Percentiles rank a stretch among this genome's conserved stretches.
These are phyloP conservation scores for Euplexia lucipara DNA, from an alignment of 2,888 invertebrate species.

Conservation along the genomic window DNA sequence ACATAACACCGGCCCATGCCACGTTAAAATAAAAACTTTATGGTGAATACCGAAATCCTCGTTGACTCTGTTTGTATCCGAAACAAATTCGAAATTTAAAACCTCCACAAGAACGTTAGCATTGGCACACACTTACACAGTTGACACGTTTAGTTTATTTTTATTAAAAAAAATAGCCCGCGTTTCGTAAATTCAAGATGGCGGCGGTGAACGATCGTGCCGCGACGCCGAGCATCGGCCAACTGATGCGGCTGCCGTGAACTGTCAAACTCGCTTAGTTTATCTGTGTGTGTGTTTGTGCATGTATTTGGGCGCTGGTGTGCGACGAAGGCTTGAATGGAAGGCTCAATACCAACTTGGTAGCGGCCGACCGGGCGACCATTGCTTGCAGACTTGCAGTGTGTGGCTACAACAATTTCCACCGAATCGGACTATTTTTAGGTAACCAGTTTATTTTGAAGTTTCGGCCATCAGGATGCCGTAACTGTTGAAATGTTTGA, in stretches of 20 bases:
- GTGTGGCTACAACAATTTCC: slow-evolving; percentile 54
- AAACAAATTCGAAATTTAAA: slow-evolving; percentile 56
- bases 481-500: slow-evolving; percentile 51
- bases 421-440: slow-evolving; percentile 53
- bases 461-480: slow-evolving; percentile 42
- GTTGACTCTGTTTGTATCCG: slow-evolving; percentile 52
- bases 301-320: slow-evolving; percentile 57
- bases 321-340: slow-evolving; percentile 84
- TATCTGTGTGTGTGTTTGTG: slow-evolving; percentile 73
- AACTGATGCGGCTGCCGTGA: slow-evolving; percentile 83
- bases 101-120: slow-evolving; percentile 69
- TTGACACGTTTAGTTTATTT: slow-evolving; percentile 85
- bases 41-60: slow-evolving; percentile 79
- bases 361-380: slow-evolving; percentile 57
- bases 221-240: slow-evolving; percentile 89
- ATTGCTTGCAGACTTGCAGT: slow-evolving; percentile 58
- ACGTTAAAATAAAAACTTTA: slow-evolving; percentile 75
- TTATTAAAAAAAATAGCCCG: slow-evolving; percentile 79
- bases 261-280: slow-evolving; percentile 88
- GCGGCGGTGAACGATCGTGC: slow-evolving; percentile 80
- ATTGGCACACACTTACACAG: slow-evolving; percentile 76
- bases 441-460: slow-evolving; percentile 43
- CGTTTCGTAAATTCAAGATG: slow-evolving; percentile 81
- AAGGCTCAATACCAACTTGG: slow-evolving; percentile 68
- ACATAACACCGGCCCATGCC: slow-evolving; percentile 79